phyloP scores from a whole-genome alignment of 2,113 vertebrate genomes.

The Caracal caracal region DNA sequence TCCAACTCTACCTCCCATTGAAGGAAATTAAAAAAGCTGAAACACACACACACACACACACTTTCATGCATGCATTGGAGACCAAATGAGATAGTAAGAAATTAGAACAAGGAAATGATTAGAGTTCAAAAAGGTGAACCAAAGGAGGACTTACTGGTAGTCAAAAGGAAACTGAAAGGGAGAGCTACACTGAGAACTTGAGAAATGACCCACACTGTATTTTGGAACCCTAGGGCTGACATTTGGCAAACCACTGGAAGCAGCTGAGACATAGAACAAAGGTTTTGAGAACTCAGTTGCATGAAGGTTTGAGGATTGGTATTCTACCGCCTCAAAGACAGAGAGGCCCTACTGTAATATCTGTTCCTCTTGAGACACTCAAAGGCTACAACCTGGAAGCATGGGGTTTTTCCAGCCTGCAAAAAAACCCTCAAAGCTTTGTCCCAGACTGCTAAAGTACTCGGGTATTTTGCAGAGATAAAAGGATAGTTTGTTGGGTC shows the following conservation, averaged over 20 bases:
- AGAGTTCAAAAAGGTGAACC: not conserved
- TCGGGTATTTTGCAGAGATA: not conserved
- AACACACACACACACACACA: not conserved
- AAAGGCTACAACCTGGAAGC: not conserved
- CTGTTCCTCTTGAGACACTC: not conserved
- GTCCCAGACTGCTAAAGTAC: not conserved
- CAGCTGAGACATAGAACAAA: not conserved
- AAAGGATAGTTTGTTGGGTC: not conserved
- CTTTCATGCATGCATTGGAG: not conserved
- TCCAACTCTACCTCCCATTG: not conserved
- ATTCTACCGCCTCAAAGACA: not conserved
- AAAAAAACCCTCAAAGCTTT: not conserved
- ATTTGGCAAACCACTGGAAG: not conserved
- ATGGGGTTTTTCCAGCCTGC: not conserved
- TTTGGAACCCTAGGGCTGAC: not conserved
- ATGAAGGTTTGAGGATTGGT: not conserved
- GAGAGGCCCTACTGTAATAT: not conserved
- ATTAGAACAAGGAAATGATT: slow-evolving; percentile 1
- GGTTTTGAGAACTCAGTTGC: not conserved
- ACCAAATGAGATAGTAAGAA: not conserved
- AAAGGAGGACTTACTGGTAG: not conserved
- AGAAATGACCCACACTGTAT: not conserved
- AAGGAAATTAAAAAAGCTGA: not conserved
- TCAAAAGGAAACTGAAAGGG: not conserved
- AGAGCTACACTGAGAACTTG: not conserved